Conservation (phyloP, 2,797 vertebrate genomes). For the Chiloscyllium punctatum region DNA sequence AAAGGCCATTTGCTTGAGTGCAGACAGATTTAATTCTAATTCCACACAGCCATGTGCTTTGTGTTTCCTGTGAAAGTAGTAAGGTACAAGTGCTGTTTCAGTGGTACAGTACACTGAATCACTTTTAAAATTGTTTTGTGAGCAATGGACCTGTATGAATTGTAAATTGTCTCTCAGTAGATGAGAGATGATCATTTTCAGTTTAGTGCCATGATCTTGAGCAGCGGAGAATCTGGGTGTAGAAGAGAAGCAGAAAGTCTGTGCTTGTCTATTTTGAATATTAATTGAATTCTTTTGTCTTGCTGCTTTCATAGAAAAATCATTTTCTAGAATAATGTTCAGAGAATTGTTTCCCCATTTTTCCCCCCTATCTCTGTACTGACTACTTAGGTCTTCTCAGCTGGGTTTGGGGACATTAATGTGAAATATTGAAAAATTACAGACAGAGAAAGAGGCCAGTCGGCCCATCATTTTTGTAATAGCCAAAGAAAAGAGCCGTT, state of each 20-base stretch:
- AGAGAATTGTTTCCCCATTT: neutral
- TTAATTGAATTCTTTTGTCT: neutral
- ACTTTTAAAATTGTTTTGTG: neutral
- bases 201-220: neutral
- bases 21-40: neutral
- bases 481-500: too few species aligned
- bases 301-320: neutral
- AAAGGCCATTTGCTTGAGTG: neutral
- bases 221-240: neutral
- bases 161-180: neutral
- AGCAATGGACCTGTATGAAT: neutral
- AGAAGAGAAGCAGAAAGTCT: neutral
- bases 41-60: neutral
- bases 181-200: neutral
- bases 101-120: neutral
- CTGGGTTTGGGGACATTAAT: too few species aligned
- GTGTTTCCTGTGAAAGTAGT: neutral
- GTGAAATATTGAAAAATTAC: neutral
- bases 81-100: neutral
- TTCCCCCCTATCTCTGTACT: neutral
- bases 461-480: too few species aligned
- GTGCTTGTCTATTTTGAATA: neutral
- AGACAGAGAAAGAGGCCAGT: neutral
- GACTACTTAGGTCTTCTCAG: neutral
- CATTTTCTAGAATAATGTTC: neutral